Percentiles rank a stretch among this genome's conserved stretches.
phyloP scores from a whole-genome alignment of 53 echinoderm and acorn worm species.

The Actinopyga echinites region DNA sequence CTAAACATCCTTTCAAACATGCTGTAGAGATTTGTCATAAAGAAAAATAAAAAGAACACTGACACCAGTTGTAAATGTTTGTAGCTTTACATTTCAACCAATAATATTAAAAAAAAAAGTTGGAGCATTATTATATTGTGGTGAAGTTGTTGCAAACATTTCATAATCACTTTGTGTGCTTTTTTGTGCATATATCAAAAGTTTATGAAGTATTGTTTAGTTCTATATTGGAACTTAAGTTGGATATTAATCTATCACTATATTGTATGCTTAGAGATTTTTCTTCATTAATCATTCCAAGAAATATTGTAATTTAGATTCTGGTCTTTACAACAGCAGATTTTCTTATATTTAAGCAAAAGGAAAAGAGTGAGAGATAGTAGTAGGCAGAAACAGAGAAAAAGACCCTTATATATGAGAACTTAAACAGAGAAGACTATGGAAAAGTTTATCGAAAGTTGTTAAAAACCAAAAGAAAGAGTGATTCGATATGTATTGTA shows the following conservation, averaged over 20 bases:
- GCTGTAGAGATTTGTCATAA: slow-evolving; percentile 35
- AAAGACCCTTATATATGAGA: slow-evolving; percentile 36
- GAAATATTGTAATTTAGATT: slow-evolving; percentile 42
- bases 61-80: slow-evolving; percentile 29
- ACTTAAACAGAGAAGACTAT: slow-evolving; percentile 29
- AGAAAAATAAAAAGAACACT: slow-evolving; percentile 1
- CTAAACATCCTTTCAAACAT: slow-evolving; percentile 26
- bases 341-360: slow-evolving; percentile 31
- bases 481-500: slow-evolving; percentile 35
- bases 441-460: slow-evolving; percentile 43
- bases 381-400: not conserved
- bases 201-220: slow-evolving; percentile 38
- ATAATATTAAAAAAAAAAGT: slow-evolving; percentile 33
- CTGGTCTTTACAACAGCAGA: slow-evolving; percentile 30
- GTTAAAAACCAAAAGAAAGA: slow-evolving; percentile 16
- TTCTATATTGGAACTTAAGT: slow-evolving; percentile 37
- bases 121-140: slow-evolving; percentile 45
- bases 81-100: slow-evolving; percentile 49
- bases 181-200: slow-evolving; percentile 46
- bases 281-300: slow-evolving; percentile 48
- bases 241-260: slow-evolving; percentile 42
- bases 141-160: slow-evolving; percentile 43
- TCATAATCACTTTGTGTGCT: slow-evolving; percentile 46
- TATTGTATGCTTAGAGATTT: slow-evolving; percentile 45
- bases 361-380: not conserved